Base-by-base conservation (phyloP, 2,888 invertebrate species). In the Operophtera brumata region DNA sequence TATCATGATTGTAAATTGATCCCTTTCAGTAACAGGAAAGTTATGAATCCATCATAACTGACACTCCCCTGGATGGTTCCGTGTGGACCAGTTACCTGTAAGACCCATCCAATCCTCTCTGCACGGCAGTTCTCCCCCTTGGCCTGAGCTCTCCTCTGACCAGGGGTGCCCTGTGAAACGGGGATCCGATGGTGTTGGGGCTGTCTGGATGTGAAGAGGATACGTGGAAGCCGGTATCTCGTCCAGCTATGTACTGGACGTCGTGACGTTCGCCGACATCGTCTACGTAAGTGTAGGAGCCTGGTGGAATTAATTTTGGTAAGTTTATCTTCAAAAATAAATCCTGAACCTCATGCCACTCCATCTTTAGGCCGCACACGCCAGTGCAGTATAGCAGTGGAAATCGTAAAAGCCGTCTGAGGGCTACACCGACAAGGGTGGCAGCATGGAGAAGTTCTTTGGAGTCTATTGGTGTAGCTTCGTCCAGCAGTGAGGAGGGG, bases 251-350 rank as follows among this genome's bases (percentile, higher is more conserved):
- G 80, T 94, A 96, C 14, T 94, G 92, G 0, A 95, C 95, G 64
- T 94, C 93, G 71, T 95, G 95, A 1, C 93, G 88, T 69, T 95
- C 94, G 0, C 95, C 95, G 26, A 94, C 92, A 71, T 95, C 95
- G 67, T 95, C 95, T 13, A 94, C 82, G 73, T 92, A 95, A 0
- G 94, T 93, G 73, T 94, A 95, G 57, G 92, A 91, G 12, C 94
- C 94, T 90, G 80, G 39, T 53, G 26, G 13, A 51, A 35, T 20
- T 1, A 20, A 20, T 20, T 20, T 30, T 30, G 30, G 30, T 30
- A 30, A 30, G 30, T 30, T 6, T 30, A 2, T 9, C 8, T 7
- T 30, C 4, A 20, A 20, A 20, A 20, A 3, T 20, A 20, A 20
- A 20, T 20, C 20, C 2, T 20, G 20, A 20, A 20, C 2, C 20